Evolutionary conservation across 2,797 vertebrate genomes (phyloP).

Genomic region (Scleropages formosus): DNA sequence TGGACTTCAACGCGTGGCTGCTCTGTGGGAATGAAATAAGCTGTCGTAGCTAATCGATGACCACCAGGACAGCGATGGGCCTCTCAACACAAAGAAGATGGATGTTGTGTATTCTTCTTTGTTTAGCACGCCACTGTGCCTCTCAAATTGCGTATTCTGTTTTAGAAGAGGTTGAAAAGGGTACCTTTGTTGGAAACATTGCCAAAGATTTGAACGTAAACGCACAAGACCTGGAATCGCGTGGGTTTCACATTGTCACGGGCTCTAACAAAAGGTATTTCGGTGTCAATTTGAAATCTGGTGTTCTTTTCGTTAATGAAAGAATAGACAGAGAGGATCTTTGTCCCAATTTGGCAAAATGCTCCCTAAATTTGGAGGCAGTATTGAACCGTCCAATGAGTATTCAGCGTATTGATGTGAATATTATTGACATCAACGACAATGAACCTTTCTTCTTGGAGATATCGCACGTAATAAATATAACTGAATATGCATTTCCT

Average conservation of each 20-base stretch:
- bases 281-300: slow-evolving; percentile 61
- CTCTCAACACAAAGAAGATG: no score
- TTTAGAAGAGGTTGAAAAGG: slow-evolving; percentile 59
- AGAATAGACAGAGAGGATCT: slow-evolving; percentile 64
- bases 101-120: slow-evolving; percentile 36
- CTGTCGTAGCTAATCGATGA: no score
- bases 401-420: slow-evolving; percentile 54
- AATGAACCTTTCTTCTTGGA: slow-evolving; percentile 57
- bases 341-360: slow-evolving; percentile 51
- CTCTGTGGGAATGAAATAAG: no score
- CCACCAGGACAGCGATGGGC: no score
- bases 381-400: slow-evolving; percentile 57
- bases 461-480: no score
- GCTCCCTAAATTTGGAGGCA: slow-evolving; percentile 55
- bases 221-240: slow-evolving; percentile 51
- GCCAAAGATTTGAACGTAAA: slow-evolving; percentile 62
- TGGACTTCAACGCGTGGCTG: no score
- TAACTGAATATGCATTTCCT: slow-evolving; percentile 60
- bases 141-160: slow-evolving; percentile 67
- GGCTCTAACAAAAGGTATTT: slow-evolving; percentile 61
- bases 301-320: slow-evolving; percentile 55
- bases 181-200: slow-evolving; percentile 62
- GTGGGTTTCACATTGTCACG: slow-evolving; percentile 58
- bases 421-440: slow-evolving; percentile 60
- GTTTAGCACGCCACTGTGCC: slow-evolving; percentile 40